These are phyloP conservation scores for Neomorphus geoffroyi DNA, from an alignment of 2,797 vertebrate species.

Conservation along the genomic window DNA sequence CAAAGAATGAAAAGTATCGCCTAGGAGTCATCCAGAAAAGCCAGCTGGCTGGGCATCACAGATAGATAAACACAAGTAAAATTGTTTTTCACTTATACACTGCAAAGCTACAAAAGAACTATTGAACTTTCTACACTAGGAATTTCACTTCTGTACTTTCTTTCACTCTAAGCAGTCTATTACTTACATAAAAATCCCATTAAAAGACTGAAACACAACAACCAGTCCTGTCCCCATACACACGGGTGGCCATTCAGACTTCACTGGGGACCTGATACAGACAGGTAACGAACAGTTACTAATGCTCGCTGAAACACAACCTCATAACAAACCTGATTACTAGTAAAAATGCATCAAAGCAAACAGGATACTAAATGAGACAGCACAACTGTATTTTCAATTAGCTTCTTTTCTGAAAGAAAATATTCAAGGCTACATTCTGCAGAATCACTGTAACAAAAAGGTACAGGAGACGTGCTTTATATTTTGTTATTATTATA, in stretches of 20 bases:
- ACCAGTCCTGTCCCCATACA: not conserved
- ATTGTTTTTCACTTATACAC: not conserved
- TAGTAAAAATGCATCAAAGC: not conserved
- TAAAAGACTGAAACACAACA: not conserved
- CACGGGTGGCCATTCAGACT: not conserved
- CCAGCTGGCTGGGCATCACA: not conserved
- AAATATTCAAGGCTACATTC: not conserved
- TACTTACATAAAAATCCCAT: not conserved
- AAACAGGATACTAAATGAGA: not conserved
- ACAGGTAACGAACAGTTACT: not conserved
- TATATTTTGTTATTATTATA: not conserved
- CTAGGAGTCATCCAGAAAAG: not conserved
- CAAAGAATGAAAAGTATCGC: not conserved
- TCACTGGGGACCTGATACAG: rapidly evolving
- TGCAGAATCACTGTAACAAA: not conserved
- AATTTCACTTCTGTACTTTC: not conserved
- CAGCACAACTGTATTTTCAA: not conserved
- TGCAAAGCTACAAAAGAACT: not conserved
- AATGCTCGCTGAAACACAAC: not conserved
- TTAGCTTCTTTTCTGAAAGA: not conserved
- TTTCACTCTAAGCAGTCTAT: not conserved
- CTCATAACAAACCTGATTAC: not conserved
- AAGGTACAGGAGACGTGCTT: not conserved
- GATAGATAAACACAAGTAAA: not conserved
- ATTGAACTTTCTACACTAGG: not conserved